These are phyloP conservation scores for Enoplosus armatus DNA, from an alignment of 2,797 vertebrate species.

Conservation along the genomic window DNA sequence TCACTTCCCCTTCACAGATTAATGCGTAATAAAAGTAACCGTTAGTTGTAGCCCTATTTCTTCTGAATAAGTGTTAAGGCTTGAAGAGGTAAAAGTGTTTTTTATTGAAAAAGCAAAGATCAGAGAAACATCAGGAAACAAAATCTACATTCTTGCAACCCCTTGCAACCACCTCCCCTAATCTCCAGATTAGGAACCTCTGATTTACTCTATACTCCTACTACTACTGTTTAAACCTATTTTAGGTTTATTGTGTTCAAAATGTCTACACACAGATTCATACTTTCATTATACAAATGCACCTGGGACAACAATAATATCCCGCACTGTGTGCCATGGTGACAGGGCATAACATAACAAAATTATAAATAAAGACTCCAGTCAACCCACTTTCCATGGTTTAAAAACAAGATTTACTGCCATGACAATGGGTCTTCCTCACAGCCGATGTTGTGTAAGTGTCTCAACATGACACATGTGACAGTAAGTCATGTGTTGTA, in stretches of 20 bases:
- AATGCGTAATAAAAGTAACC: background rate
- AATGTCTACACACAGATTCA: background rate
- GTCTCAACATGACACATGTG: slow-evolving; percentile 57
- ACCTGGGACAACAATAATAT: slow-evolving; percentile 18
- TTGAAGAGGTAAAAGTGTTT: too few species aligned
- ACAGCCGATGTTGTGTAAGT: slow-evolving; percentile 57
- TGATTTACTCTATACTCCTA: background rate
- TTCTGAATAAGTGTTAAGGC: background rate
- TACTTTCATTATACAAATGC: background rate
- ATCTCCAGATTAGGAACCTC: background rate
- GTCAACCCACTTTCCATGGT: slow-evolving; percentile 52
- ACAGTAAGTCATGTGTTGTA: slow-evolving; percentile 53
- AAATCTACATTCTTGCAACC: background rate
- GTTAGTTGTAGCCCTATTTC: background rate
- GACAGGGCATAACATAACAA: slow-evolving; percentile 13
- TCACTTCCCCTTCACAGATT: background rate
- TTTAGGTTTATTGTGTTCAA: background rate
- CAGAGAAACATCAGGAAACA: background rate
- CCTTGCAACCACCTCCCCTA: background rate
- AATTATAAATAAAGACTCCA: slow-evolving; percentile 22
- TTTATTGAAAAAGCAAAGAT: background rate
- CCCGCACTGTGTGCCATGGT: background rate
- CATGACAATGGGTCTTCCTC: slow-evolving; percentile 37
- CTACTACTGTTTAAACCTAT: too few species aligned
- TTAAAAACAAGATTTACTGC: slow-evolving; percentile 53